Evolutionary conservation across 2,113 vertebrate genomes (phyloP).

Genomic region (Thinocorus orbignyianus): DNA sequence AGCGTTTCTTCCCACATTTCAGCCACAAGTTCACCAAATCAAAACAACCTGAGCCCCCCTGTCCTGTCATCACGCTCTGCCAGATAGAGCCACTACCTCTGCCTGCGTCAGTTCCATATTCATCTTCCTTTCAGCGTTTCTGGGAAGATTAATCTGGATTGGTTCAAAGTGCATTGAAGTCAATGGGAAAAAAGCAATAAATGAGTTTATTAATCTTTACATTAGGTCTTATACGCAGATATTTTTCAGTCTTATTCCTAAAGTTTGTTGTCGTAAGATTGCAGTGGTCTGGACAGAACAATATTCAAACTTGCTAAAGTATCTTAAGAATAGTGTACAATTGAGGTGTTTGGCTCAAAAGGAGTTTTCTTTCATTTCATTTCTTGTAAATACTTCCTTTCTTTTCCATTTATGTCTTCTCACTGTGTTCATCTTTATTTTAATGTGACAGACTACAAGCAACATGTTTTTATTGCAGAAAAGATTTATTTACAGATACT

Average conservation of each 20-base stretch:
- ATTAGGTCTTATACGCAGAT: background rate
- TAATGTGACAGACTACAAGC: conserved; percentile 25
- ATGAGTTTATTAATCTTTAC: background rate
- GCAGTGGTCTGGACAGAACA: background rate
- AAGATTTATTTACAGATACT: conserved; percentile 37
- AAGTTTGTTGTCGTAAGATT: background rate
- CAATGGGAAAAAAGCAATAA: background rate
- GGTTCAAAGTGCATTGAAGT: background rate
- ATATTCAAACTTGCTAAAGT: background rate
- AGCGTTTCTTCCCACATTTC: background rate
- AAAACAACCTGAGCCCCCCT: background rate
- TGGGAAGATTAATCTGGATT: background rate
- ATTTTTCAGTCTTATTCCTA: background rate
- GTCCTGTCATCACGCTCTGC: background rate
- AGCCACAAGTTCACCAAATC: background rate
- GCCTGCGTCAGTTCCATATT: background rate
- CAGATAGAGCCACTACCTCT: background rate
- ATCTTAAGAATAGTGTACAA: background rate
- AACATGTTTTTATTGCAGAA: conserved; percentile 15
- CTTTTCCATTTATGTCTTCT: conserved; percentile 19
- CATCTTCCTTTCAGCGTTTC: background rate
- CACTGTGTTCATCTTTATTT: conserved; percentile 7
- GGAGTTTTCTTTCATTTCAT: conserved; percentile 18
- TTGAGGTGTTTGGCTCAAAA: background rate
- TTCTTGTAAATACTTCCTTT: conserved; percentile 29